Evolutionary conservation across 2,113 vertebrate species (phyloP).

Genomic region (Campylorhamphus procurvoides): DNA sequence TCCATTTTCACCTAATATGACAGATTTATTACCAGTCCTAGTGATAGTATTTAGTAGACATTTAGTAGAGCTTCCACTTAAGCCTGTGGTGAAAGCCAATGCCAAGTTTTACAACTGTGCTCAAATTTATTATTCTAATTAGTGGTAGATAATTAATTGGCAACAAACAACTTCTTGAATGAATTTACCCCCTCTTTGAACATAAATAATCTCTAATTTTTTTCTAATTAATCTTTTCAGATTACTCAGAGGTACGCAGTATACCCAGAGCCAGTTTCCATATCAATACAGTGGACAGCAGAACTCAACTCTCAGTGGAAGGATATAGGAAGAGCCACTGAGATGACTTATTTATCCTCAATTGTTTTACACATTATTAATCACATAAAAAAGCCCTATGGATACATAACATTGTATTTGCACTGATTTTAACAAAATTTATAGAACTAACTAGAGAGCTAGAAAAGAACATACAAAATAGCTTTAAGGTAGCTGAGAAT

Average conservation of each 20-base stretch:
- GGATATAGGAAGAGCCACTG: background rate
- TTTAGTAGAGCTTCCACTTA: background rate
- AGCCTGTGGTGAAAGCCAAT: background rate
- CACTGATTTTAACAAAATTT: background rate
- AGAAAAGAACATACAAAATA: background rate
- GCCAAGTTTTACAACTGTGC: background rate
- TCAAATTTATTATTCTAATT: conserved; percentile 58
- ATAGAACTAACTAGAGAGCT: background rate
- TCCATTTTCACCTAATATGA: conserved; percentile 9
- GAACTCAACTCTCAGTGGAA: background rate
- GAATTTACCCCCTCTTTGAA: background rate
- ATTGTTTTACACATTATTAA: background rate
- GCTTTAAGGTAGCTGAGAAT: background rate
- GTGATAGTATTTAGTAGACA: background rate
- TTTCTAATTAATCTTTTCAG: conserved; percentile 4
- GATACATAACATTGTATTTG: background rate
- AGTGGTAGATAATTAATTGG: conserved; percentile 47
- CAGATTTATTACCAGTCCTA: conserved; percentile 9
- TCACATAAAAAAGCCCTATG: background rate
- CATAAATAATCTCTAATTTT: conserved; percentile 37
- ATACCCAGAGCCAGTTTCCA: background rate
- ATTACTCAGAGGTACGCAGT: background rate
- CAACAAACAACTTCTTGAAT: conserved; percentile 58
- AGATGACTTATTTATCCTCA: background rate
- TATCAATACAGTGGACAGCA: background rate